Percentiles rank a stretch among this genome's conserved stretches.
Conservation (phyloP, 2,888 invertebrate species). For the Odontomyia ornata region DNA sequence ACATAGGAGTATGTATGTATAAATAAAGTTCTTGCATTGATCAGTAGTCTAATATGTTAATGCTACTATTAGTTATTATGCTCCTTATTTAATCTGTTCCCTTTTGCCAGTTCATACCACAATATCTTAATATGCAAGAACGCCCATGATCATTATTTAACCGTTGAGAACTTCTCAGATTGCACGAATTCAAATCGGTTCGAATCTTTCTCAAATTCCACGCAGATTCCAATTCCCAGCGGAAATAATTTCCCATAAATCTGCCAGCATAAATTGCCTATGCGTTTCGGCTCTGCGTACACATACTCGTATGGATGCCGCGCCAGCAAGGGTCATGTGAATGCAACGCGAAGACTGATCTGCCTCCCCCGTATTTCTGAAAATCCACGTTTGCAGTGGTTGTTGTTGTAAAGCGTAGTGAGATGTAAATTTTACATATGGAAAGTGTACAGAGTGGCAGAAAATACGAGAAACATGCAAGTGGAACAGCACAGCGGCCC, state of each 20-base stretch:
- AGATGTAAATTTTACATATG: slow-evolving; percentile 6
- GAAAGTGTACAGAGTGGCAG: slow-evolving; percentile 22
- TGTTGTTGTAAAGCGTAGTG: background rate
- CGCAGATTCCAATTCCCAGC: slow-evolving; percentile 26
- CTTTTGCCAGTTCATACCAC: too few species aligned
- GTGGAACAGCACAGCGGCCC: slow-evolving; percentile 14
- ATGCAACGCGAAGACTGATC: slow-evolving; percentile 27
- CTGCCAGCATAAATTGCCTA: slow-evolving; percentile 27
- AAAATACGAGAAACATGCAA: slow-evolving; percentile 30
- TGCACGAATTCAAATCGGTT: too few species aligned
- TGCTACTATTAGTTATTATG: too few species aligned
- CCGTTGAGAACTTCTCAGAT: too few species aligned
- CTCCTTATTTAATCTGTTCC: too few species aligned
- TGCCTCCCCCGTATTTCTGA: slow-evolving; percentile 30
- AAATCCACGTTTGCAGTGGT: slow-evolving; percentile 15
- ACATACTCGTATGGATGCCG: background rate
- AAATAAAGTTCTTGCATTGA: too few species aligned
- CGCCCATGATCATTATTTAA: too few species aligned
- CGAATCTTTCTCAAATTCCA: background rate
- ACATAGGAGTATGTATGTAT: too few species aligned
- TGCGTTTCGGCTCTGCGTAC: background rate
- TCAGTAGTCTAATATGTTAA: too few species aligned
- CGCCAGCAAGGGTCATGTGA: too few species aligned
- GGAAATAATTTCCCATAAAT: slow-evolving; percentile 40
- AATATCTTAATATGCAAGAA: too few species aligned